These are phyloP conservation scores for Clitarchus hookeri DNA, from an alignment of 2,888 invertebrate species.

Conservation along the genomic window DNA sequence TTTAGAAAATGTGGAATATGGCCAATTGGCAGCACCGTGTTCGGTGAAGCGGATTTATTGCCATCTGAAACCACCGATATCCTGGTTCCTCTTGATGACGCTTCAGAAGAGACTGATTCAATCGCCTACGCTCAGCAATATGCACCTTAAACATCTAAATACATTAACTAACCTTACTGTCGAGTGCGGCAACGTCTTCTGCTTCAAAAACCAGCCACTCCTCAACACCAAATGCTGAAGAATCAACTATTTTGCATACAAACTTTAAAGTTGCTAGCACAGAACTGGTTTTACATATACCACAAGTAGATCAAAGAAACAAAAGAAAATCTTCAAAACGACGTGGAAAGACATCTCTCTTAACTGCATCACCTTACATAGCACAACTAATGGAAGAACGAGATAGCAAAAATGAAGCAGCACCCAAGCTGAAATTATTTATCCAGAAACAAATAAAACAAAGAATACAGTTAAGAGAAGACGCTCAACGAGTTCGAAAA, in stretches of 20 bases:
- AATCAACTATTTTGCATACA: background rate
- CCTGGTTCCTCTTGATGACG: background rate
- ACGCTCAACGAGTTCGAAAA: background rate
- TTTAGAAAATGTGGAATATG: no score
- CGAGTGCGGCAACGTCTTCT: background rate
- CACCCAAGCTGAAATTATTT: background rate
- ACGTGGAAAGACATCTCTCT: no score
- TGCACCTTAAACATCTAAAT: background rate
- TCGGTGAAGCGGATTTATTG: background rate
- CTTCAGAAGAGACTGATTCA: background rate
- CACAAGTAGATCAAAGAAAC: no score
- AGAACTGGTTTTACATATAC: background rate
- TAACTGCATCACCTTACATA: background rate
- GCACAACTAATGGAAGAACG: background rate
- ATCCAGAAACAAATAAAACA: background rate
- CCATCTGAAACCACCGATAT: background rate
- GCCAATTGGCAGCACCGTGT: no score
- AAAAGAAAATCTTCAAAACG: no score
- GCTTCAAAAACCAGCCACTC: background rate
- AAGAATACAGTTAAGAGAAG: background rate
- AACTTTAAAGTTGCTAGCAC: background rate
- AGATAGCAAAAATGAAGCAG: background rate
- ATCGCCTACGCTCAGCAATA: background rate
- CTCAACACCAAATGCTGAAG: background rate
- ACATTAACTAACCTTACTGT: background rate